Evolutionary conservation across 2,113 vertebrate species (phyloP), one percentile per base, ranked within the genome.

Genomic region (Martes martes): DNA sequence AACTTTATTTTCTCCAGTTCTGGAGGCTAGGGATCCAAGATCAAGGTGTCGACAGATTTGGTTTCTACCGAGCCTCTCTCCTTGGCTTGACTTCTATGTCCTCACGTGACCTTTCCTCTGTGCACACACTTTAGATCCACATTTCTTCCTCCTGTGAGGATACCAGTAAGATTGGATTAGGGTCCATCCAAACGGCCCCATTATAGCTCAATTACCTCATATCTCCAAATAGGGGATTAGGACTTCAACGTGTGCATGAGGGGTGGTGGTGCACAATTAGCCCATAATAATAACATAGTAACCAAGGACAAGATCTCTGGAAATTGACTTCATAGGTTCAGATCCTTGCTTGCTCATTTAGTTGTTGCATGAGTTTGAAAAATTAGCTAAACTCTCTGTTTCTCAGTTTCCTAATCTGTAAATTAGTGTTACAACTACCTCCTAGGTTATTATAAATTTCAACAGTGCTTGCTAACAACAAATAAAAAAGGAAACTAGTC

Each of bases 121-220:
- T 33, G 4, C 0, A 6, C 15, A 11, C 9, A 8, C 5, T 0
- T 45, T 36, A 21, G 11, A 67, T 23, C 9, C 23, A 36, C 6
- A 16, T 19, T 33, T 59, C 39, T 7, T 81, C 39, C 61, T 69
- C 23, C 36, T 31, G 39, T 33, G 33, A n/a, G 52, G 18, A 67
- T 1, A 26, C 18, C 28, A 36, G 47, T 31, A n/a, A 13, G 19
- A 50, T 2, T 71, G 11, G n/a, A n/a, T 21, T 19, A 55, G 31
- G 33, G n/a, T 1, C 39, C 47, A 45, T 6, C 2, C 14, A 45
- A 36, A 57, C 42, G 24, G 63, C 10, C 1, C 23, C 31, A 33
- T 47, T 80, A 13, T 57, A 39, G 47, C 18, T 73, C 24, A 21
- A 9, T 82, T 47, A 57, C 31, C 19, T 55, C 50, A 52, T 18